These are phyloP conservation scores for Amphimallon solstitiale DNA, from an alignment of 2,888 invertebrate genomes.

Conservation along the genomic window DNA sequence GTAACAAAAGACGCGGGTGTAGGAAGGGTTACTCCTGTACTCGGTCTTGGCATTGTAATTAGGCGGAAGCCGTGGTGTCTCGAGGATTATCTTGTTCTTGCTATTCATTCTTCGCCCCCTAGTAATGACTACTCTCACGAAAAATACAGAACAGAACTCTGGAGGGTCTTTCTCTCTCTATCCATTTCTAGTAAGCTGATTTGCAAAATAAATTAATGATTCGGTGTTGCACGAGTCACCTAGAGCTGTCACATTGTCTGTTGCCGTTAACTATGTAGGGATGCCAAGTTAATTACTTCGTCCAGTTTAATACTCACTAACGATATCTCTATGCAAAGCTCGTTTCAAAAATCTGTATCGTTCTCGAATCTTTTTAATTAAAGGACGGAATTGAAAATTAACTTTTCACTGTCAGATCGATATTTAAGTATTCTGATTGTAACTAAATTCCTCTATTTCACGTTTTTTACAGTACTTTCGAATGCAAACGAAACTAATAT, in stretches of 20 bases:
- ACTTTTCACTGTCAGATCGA: neutral
- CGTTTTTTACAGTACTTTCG: no score
- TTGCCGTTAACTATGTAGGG: conserved; percentile 52
- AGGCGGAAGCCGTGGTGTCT: conserved; percentile 32
- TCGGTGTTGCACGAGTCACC: conserved; percentile 62
- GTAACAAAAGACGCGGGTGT: neutral
- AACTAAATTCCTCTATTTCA: no score
- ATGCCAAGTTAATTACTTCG: conserved; percentile 62
- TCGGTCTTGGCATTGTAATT: conserved; percentile 13
- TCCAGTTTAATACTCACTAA: conserved; percentile 61
- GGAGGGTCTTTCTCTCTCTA: conserved; percentile 52
- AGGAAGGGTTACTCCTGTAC: conserved; percentile 9
- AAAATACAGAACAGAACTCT: conserved; percentile 59
- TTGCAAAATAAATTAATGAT: conserved; percentile 65
- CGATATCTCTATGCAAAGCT: conserved; percentile 62
- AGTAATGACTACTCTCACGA: conserved; percentile 50
- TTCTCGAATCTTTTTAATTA: conserved; percentile 45
- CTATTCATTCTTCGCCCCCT: conserved; percentile 53
- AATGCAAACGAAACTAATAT: no score
- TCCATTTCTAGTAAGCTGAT: conserved; percentile 58
- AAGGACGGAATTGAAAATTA: conserved; percentile 43
- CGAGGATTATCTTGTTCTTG: conserved; percentile 38
- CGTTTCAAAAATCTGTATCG: conserved; percentile 44
- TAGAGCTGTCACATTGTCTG: conserved; percentile 63
- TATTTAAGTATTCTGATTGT: no score